These are phyloP conservation scores for Podotricha telesiphe DNA, from an alignment of 2,888 invertebrate genomes.

Conservation along the genomic window DNA sequence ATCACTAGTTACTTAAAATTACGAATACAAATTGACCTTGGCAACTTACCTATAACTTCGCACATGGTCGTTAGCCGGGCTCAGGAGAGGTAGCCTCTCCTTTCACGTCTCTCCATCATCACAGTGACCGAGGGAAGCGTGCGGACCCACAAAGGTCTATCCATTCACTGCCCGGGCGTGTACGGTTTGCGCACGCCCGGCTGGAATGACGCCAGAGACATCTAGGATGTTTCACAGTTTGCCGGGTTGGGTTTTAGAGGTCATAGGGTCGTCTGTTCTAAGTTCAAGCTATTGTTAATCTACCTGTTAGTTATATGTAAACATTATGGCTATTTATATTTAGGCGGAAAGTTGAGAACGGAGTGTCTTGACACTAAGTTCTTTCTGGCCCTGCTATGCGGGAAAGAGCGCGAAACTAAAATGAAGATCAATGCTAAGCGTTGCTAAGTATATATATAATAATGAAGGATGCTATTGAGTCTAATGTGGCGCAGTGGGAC, in stretches of 20 bases:
- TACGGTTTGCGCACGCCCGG: slow-evolving; percentile 70
- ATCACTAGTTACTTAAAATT: not conserved
- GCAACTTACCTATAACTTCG: slow-evolving; percentile 72
- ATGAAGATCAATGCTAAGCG: too few species aligned
- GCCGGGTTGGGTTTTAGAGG: slow-evolving; percentile 73
- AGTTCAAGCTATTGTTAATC: slow-evolving; percentile 23
- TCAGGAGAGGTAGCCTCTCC: slow-evolving; percentile 66
- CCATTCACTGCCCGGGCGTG: slow-evolving; percentile 77
- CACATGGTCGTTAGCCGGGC: slow-evolving; percentile 76
- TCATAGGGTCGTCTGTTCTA: slow-evolving; percentile 66
- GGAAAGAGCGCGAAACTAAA: too few species aligned
- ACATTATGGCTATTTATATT: too few species aligned
- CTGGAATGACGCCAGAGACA: slow-evolving; percentile 69
- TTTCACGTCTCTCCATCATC: slow-evolving; percentile 72
- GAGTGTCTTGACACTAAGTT: too few species aligned
- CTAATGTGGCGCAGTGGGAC: too few species aligned
- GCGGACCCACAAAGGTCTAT: slow-evolving; percentile 61
- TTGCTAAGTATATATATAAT: too few species aligned
- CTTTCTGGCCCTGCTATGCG: too few species aligned
- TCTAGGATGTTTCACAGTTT: slow-evolving; percentile 63
- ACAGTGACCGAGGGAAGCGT: slow-evolving; percentile 57
- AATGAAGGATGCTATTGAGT: too few species aligned
- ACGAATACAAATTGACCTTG: not conserved
- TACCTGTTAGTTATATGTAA: slow-evolving; percentile 4
- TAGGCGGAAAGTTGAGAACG: too few species aligned